Percentiles rank a stretch among this genome's conserved stretches.
Evolutionary conservation across 2,797 vertebrate genomes (phyloP).

Genomic region (Megalops cyprinoides): DNA sequence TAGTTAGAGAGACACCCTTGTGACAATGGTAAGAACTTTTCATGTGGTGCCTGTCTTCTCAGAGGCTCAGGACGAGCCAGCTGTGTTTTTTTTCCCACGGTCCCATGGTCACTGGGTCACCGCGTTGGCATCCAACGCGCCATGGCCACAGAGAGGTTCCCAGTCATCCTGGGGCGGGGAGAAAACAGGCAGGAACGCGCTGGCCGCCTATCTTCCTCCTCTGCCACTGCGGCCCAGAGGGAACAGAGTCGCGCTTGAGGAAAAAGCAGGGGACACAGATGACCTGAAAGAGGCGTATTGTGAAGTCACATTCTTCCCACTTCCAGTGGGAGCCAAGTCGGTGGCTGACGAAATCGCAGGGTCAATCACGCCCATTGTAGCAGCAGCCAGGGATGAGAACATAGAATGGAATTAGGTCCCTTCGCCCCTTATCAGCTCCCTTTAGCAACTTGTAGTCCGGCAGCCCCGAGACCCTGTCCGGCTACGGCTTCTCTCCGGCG

Average conservation of each 20-base stretch:
- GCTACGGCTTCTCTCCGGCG: background rate
- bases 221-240: background rate
- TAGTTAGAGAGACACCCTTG: too few species aligned
- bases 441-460: slow-evolving; percentile 43
- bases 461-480: background rate
- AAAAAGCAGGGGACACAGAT: slow-evolving; percentile 40
- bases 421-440: slow-evolving; percentile 72
- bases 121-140: background rate
- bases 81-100: slow-evolving; percentile 28
- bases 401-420: slow-evolving; percentile 70
- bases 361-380: slow-evolving; percentile 76
- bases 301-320: slow-evolving; percentile 55
- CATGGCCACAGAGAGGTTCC: background rate
- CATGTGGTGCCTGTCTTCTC: too few species aligned
- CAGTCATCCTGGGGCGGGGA: background rate
- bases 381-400: slow-evolving; percentile 73
- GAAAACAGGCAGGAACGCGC: slow-evolving; percentile 40
- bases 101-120: background rate
- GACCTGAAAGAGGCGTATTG: slow-evolving; percentile 65
- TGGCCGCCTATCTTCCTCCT: slow-evolving; percentile 54
- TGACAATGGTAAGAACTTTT: too few species aligned
- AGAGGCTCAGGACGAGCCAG: too few species aligned
- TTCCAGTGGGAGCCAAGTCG: slow-evolving; percentile 66
- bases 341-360: slow-evolving; percentile 74
- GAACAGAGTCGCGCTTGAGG: slow-evolving; percentile 24